Conservation (phyloP, 2,797 vertebrate species). For the Buceros bicornis region DNA sequence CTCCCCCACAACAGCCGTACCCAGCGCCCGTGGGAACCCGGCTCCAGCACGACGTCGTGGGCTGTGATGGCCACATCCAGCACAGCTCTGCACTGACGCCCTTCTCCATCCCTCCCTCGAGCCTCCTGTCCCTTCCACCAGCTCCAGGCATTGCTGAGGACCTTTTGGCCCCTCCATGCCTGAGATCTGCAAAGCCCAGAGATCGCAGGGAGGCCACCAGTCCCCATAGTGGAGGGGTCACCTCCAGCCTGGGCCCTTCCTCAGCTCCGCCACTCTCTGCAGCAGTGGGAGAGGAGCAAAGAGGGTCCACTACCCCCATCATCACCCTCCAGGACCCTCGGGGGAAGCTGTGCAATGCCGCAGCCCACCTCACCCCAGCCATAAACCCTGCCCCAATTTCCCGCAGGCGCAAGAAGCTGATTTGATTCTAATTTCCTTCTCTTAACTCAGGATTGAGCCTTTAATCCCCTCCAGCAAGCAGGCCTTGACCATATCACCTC, state of each 20-base stretch:
- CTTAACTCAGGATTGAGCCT: conserved; percentile 18
- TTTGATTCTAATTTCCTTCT: conserved; percentile 64
- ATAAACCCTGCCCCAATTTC: background rate
- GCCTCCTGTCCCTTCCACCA: background rate
- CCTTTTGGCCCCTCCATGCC: background rate
- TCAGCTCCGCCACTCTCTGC: background rate
- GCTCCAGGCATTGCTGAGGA: background rate
- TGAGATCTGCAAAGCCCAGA: background rate
- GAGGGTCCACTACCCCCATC: background rate
- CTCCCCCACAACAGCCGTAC: no score
- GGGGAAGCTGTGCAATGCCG: background rate
- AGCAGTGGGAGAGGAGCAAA: background rate
- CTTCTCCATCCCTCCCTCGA: background rate
- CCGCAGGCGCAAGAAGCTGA: background rate
- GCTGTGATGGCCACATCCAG: fast-evolving
- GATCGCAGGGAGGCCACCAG: fast-evolving
- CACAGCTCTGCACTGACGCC: fast-evolving
- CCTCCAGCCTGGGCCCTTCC: background rate
- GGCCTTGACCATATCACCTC: background rate
- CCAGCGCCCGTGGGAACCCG: fast-evolving
- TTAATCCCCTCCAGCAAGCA: conserved; percentile 46
- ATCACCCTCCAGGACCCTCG: background rate
- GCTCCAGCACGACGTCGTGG: fast-evolving
- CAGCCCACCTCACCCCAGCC: background rate
- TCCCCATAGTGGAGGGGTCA: background rate